These are phyloP conservation scores for Girardia tigrina DNA, from an alignment of 2,888 invertebrate species.

Conservation along the genomic window DNA sequence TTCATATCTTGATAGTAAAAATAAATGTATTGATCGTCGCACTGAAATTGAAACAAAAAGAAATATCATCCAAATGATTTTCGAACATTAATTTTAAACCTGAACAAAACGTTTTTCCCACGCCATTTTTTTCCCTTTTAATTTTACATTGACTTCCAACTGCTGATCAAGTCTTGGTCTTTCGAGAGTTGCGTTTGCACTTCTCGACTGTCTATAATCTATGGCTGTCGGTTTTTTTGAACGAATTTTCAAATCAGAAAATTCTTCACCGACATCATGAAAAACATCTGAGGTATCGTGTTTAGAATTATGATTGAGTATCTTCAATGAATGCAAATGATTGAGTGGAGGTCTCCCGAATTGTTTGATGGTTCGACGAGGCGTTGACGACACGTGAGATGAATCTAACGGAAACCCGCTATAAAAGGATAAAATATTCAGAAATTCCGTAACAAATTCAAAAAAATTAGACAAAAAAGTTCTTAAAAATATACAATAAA, in stretches of 20 bases:
- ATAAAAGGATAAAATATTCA: too few relatives aligned
- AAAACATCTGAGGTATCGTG: not conserved
- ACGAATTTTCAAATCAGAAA: not conserved
- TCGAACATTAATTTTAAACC: not conserved
- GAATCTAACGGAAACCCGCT: not conserved
- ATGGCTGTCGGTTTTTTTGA: not conserved
- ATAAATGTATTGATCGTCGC: not conserved
- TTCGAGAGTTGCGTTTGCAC: not conserved
- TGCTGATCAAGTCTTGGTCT: not conserved
- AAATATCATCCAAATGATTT: too few relatives aligned
- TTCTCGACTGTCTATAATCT: not conserved
- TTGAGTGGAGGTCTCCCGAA: not conserved
- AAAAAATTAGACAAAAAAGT: too few relatives aligned
- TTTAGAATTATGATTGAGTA: not conserved
- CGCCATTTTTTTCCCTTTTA: not conserved
- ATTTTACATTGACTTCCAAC: not conserved
- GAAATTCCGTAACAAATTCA: too few relatives aligned
- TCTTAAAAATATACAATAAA: too few relatives aligned
- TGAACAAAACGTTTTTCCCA: not conserved
- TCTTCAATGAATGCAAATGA: too few relatives aligned
- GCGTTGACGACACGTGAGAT: not conserved
- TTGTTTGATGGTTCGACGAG: not conserved
- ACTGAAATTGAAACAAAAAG: too few relatives aligned
- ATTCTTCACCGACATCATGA: not conserved
- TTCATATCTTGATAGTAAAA: not conserved